Conservation (phyloP, 1,140 invertebrate genomes). For the Drosophila malerkotliana region DNA sequence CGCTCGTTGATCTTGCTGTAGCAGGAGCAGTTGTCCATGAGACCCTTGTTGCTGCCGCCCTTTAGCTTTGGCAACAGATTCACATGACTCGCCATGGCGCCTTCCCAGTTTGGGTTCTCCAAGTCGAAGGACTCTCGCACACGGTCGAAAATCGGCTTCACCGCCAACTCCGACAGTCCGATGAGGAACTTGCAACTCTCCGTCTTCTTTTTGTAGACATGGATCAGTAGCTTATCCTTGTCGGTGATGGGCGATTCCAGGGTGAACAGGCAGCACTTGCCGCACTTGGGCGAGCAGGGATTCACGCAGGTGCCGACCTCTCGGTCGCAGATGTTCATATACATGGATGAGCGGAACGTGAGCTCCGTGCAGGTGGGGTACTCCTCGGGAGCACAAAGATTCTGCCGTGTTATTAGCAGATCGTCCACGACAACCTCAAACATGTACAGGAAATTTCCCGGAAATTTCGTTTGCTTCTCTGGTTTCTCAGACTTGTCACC, state of each 20-base stretch:
- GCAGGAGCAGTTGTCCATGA: constrained; percentile 67
- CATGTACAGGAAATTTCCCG: constrained; percentile 69
- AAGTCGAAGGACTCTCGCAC: constrained; percentile 69
- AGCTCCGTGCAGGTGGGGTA: constrained; percentile 78
- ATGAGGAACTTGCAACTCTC: constrained; percentile 79
- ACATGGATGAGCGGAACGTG: constrained; percentile 72
- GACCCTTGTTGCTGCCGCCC: constrained; percentile 48
- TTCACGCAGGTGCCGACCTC: constrained; percentile 71
- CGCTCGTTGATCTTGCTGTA: constrained; percentile 50
- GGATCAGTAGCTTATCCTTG: constrained; percentile 70
- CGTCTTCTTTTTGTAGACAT: constrained; percentile 78
- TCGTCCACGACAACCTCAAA: constrained; percentile 81
- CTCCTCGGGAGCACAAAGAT: constrained; percentile 78
- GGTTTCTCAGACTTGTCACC: constrained; percentile 9
- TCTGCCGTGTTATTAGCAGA: constrained; percentile 71
- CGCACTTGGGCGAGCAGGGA: constrained; percentile 65
- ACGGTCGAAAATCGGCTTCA: constrained; percentile 74
- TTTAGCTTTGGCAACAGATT: constrained; percentile 54
- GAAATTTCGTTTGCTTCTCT: not conserved
- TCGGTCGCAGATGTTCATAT: constrained; percentile 68
- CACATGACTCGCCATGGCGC: constrained; percentile 33
- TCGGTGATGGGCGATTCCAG: constrained; percentile 70
- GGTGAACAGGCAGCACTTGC: constrained; percentile 77
- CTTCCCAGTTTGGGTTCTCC: constrained; percentile 69
- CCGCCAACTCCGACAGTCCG: constrained; percentile 66